Evolutionary conservation across 2,797 vertebrate genomes (phyloP).

Genomic region (Miichthys miiuy): DNA sequence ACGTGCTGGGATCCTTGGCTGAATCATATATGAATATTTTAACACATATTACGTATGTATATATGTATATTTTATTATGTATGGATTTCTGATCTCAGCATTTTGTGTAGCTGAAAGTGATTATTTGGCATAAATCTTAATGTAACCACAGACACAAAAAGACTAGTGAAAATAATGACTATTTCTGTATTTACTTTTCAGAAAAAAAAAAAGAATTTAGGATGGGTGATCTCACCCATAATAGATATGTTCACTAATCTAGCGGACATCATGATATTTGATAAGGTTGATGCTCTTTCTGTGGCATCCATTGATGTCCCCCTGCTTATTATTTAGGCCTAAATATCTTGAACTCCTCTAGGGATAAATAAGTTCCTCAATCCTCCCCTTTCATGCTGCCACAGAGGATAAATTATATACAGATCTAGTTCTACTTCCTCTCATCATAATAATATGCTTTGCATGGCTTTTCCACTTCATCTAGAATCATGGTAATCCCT

Average conservation of each 20-base stretch:
- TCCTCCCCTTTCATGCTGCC: conserved; percentile 60
- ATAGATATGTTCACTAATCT: conserved; percentile 45
- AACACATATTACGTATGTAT: conserved; percentile 29
- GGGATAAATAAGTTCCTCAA: conserved; percentile 73
- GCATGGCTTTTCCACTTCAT: conserved; percentile 81
- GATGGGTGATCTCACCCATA: conserved; percentile 23
- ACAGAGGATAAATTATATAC: conserved; percentile 75
- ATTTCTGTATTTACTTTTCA: not conserved
- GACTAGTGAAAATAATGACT: not conserved
- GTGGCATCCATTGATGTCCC: conserved; percentile 66
- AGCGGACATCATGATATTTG: conserved; percentile 25
- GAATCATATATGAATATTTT: conserved; percentile 57
- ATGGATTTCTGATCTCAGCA: conserved; percentile 42
- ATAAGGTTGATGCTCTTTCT: conserved; percentile 43
- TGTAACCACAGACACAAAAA: not conserved
- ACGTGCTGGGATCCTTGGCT: not conserved
- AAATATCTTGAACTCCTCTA: conserved; percentile 69
- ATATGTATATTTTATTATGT: conserved; percentile 49
- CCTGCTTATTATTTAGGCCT: conserved; percentile 66
- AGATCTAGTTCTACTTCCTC: conserved; percentile 73
- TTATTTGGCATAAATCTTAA: conserved; percentile 6
- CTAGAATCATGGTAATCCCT: conserved; percentile 82
- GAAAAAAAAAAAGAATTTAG: not conserved
- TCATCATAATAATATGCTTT: conserved; percentile 82
- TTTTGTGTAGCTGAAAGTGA: conserved; percentile 30